A percentile compares a stretch with the other conserved stretches of the same genome.
phyloP scores from a whole-genome alignment of 2,888 invertebrate species.

The Phaonia tiefii region DNA sequence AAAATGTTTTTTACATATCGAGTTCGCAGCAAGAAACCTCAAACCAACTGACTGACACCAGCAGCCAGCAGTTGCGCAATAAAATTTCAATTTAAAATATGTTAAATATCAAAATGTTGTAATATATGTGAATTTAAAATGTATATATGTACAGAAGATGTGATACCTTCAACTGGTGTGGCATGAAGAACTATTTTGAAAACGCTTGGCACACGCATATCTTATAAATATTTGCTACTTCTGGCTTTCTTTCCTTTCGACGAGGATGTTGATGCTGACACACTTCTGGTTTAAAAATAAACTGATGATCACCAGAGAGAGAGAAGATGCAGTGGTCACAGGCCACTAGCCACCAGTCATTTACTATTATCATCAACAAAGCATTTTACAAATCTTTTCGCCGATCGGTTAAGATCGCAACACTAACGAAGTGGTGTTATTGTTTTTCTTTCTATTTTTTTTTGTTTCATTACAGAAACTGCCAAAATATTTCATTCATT shows the following conservation, averaged over 20 bases:
- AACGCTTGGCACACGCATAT: conserved; percentile 34
- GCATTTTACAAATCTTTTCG: not conserved
- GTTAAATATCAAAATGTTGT: conserved; percentile 2
- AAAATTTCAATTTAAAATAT: too few relatives aligned
- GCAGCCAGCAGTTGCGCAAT: too few relatives aligned
- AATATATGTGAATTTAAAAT: not conserved
- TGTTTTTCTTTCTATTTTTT: not conserved
- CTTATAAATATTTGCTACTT: not conserved
- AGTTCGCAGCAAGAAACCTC: too few relatives aligned
- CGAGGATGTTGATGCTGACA: conserved; percentile 48
- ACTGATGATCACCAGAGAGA: not conserved
- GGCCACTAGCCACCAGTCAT: not conserved
- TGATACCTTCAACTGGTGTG: too few relatives aligned
- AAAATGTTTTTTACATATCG: too few relatives aligned
- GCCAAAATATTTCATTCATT: not conserved
- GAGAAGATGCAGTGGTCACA: not conserved
- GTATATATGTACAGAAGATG: too few relatives aligned
- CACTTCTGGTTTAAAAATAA: conserved; percentile 61
- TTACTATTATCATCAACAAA: not conserved
- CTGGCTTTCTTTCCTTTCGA: not conserved
- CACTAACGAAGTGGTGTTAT: not conserved
- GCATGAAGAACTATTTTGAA: too few relatives aligned
- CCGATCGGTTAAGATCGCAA: not conserved
- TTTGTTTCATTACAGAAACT: not conserved
- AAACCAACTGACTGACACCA: too few relatives aligned